Conservation (phyloP, 1,140 invertebrate genomes). For the Drosophila tristis region DNA sequence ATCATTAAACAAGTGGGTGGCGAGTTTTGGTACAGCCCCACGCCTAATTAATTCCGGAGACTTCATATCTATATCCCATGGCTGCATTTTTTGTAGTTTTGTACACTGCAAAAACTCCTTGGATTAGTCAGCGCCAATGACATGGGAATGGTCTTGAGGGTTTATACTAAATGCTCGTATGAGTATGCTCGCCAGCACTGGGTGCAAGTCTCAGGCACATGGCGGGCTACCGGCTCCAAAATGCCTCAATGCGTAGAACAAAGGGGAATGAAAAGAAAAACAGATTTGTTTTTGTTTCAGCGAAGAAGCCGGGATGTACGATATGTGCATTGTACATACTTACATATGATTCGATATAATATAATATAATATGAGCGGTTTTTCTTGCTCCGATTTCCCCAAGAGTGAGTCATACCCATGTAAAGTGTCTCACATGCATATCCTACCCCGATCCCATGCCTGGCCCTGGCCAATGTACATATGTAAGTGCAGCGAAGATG, state of each 20-base stretch:
- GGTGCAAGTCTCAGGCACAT: conserved; percentile 4
- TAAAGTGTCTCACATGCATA: conserved; percentile 9
- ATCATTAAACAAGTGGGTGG: too few relatives aligned
- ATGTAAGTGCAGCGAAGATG: conserved; percentile 18
- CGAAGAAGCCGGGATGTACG: conserved; percentile 1
- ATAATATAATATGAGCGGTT: too few relatives aligned
- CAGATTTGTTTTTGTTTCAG: neutral
- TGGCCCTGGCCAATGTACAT: neutral
- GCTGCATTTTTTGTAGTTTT: too few relatives aligned
- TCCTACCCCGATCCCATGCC: neutral
- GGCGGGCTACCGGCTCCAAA: conserved; percentile 4
- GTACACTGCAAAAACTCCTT: too few relatives aligned
- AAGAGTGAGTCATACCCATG: conserved; percentile 19
- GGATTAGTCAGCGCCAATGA: too few relatives aligned
- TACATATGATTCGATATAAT: neutral
- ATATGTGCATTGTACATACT: neutral
- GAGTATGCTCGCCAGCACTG: neutral
- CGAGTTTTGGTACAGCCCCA: too few relatives aligned
- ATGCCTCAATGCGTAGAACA: neutral
- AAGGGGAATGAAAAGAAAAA: neutral
- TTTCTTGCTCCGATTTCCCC: conserved; percentile 9
- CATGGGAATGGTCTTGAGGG: too few relatives aligned
- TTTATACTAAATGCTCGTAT: too few relatives aligned
- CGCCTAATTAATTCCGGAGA: too few relatives aligned
- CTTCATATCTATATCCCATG: too few relatives aligned